Conservation (phyloP, 2,113 vertebrate species). For the Pseudolaguvia tuberculata region DNA sequence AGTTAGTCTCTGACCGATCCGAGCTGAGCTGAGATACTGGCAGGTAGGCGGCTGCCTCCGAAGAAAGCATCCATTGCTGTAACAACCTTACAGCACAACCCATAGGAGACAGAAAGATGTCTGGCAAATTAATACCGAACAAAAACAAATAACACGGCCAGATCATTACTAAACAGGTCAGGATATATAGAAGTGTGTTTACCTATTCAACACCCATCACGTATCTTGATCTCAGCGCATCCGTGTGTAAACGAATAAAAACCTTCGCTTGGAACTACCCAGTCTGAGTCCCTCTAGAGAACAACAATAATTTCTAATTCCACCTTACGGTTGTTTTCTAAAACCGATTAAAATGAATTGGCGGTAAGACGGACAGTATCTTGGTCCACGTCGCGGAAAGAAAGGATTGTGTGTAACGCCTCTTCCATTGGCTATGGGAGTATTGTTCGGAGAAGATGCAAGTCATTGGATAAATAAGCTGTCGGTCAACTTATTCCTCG, state of each 20-base stretch:
- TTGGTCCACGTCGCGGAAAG: constrained; percentile 58
- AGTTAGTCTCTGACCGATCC: not conserved
- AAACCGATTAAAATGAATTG: not conserved
- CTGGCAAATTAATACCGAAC: not conserved
- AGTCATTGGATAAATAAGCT: constrained; percentile 16
- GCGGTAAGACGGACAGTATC: constrained; percentile 29
- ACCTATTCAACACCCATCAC: constrained; percentile 28
- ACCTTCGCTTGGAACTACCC: not conserved
- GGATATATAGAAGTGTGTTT: not conserved
- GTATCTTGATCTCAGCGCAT: constrained; percentile 5
- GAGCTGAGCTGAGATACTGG: not conserved
- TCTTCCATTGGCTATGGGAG: constrained; percentile 43
- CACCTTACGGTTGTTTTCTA: too few species aligned
- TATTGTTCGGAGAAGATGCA: constrained; percentile 40
- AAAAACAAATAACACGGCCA: not conserved
- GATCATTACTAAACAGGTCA: not conserved
- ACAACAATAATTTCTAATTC: not conserved
- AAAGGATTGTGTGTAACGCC: constrained; percentile 53
- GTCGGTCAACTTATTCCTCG: constrained; percentile 24
- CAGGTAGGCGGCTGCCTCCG: constrained; percentile 18
- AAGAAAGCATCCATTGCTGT: constrained; percentile 24
- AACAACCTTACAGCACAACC: not conserved
- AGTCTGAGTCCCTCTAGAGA: not conserved
- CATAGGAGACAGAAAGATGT: not conserved
- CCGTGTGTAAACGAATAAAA: not conserved